Base-by-base conservation (phyloP, 2,113 vertebrate genomes). In the Siphamia tubifer region DNA sequence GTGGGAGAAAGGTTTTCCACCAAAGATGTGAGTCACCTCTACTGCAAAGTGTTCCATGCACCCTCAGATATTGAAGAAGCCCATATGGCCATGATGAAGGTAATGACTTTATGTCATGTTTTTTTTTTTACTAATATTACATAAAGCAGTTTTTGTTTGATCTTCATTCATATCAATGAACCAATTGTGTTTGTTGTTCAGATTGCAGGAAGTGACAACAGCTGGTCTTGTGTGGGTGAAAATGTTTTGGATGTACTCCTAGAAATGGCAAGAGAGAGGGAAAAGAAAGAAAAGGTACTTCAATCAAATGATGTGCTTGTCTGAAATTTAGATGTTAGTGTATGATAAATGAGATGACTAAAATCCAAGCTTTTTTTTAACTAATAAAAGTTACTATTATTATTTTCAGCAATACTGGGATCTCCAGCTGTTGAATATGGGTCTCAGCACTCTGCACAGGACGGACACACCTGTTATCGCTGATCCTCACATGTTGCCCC, bases 321-420 rank as follows among this genome's bases (percentile, higher is more conserved):
- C 2, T 42, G 16, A 30, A 42, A 51, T 16, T 36, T 6, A 17
- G n/a, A 12, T 38, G 3, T 55, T 0, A 27, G 12, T 27, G 10
- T 40, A 6, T 19, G n/a, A 56, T 3, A 56, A 56, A 6, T 2
- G 4, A 2, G 12, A 4, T 12, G n/a, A 31, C 3, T 9, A 13
- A 42, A 35, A 34, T 53, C n/a, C n/a, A 5, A 35, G 6, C 27
- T 12, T 20, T 15, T 36, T 27, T 24, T 25, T 49, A 3, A 20
- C 16, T n/a, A 15, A 21, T 61, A 19, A 54, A 9, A 25, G 11
- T 24, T 44, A 20, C 2, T 31, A 34, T 9, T 63, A 31, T 58
- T 57, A 8, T 74, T 19, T 79, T 17, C 52, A 92, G 93, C 32
- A 90, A 2, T 88, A 74, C 58, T 93, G 92, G 92, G 88, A 93